These are phyloP conservation scores for Panulirus ornatus DNA, from an alignment of 1,140 invertebrate species.

Conservation along the genomic window DNA sequence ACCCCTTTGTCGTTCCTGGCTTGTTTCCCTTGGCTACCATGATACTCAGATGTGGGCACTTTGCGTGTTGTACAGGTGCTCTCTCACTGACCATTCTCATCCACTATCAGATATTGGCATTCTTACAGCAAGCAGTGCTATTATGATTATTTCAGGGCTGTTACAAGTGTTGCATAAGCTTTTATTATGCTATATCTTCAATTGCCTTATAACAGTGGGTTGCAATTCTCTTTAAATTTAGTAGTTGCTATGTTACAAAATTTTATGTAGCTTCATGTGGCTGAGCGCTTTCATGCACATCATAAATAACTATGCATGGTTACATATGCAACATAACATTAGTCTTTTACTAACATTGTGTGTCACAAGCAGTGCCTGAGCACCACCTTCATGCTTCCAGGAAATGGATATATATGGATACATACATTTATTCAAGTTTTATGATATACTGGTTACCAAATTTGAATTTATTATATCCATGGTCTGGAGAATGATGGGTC, in stretches of 20 bases:
- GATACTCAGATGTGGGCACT: neutral
- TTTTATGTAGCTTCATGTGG: conserved; percentile 72
- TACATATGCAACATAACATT: conserved; percentile 41
- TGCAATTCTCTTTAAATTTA: conserved; percentile 45
- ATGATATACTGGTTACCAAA: neutral
- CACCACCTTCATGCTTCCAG: conserved; percentile 19
- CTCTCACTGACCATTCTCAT: neutral
- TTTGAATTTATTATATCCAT: conserved; percentile 36
- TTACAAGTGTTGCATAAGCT: conserved; percentile 39
- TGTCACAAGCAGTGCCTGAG: conserved; percentile 41
- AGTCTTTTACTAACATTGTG: conserved; percentile 45
- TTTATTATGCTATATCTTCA: conserved; percentile 32
- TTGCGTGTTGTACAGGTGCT: neutral
- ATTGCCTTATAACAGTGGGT: conserved; percentile 33
- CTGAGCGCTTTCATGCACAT: conserved; percentile 64
- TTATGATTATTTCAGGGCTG: conserved; percentile 7
- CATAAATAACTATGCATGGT: conserved; percentile 56
- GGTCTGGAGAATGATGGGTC: conserved; percentile 18
- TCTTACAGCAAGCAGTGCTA: neutral
- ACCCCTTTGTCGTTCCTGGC: neutral
- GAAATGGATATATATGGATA: conserved; percentile 33
- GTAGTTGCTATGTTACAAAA: conserved; percentile 44
- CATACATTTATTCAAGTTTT: neutral
- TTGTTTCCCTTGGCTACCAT: neutral
- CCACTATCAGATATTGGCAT: neutral